A percentile compares a stretch with the other conserved stretches of the same genome.
phyloP scores from a whole-genome alignment of 1,140 invertebrate genomes.

The Rhagoletis pomonella region DNA sequence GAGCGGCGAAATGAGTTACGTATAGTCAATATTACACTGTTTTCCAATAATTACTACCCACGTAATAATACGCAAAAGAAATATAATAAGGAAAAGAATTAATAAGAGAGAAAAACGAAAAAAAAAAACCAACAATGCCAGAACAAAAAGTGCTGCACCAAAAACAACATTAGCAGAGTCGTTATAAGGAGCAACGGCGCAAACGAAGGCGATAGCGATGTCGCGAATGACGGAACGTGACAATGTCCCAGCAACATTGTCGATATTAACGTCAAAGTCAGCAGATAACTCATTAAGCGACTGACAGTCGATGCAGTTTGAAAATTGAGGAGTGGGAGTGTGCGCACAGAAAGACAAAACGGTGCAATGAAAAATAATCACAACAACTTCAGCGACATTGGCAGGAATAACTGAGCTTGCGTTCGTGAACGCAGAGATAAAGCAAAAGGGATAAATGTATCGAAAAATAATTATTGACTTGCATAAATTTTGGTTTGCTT shows the following conservation, averaged over 20 bases:
- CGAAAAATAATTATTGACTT: slow-evolving; percentile 13
- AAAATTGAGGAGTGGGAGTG: not conserved
- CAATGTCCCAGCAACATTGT: slow-evolving; percentile 34
- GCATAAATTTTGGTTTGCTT: slow-evolving; percentile 4
- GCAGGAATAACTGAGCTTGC: too few species aligned
- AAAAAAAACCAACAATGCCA: not conserved
- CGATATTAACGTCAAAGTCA: slow-evolving; percentile 28
- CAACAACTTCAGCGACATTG: not conserved
- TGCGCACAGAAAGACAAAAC: not conserved
- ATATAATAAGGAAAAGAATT: not conserved
- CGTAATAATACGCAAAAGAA: slow-evolving; percentile 1
- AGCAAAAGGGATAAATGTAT: not conserved
- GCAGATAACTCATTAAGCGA: slow-evolving; percentile 38
- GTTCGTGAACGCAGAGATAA: not conserved
- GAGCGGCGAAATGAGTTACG: not conserved
- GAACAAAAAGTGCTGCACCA: not conserved
- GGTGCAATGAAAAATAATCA: slow-evolving; percentile 8
- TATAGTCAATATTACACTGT: not conserved
- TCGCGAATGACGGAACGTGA: not conserved
- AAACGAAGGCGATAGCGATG: too few species aligned
- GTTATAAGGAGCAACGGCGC: not conserved
- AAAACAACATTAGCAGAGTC: not conserved
- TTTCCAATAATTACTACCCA: slow-evolving; percentile 37
- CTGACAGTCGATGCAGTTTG: not conserved
- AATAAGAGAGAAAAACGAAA: not conserved